Percentiles rank a stretch among this genome's conserved stretches.
These are phyloP conservation scores for Serinus canaria DNA, from an alignment of 2,113 vertebrate genomes.

Conservation along the genomic window DNA sequence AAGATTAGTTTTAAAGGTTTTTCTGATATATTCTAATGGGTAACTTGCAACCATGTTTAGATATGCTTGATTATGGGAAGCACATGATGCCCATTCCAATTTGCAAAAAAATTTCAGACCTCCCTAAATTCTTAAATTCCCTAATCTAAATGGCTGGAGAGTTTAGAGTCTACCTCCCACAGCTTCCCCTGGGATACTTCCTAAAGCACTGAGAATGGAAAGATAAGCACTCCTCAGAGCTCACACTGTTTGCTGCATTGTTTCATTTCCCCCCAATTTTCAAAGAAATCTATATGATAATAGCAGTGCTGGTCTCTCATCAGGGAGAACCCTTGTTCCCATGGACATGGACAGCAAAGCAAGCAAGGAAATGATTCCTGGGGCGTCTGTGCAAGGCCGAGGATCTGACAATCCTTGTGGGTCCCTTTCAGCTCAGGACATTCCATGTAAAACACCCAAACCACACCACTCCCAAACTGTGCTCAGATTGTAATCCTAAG, in stretches of 20 bases:
- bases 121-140: conserved; percentile 14
- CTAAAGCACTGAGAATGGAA: not conserved
- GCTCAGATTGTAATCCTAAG: not conserved
- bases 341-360: not conserved
- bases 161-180: not conserved
- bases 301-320: not conserved
- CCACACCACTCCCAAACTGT: not conserved
- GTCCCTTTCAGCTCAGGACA: not conserved
- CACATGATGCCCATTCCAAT: not conserved
- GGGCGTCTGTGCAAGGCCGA: not conserved
- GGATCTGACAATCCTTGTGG: not conserved
- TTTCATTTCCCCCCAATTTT: not conserved
- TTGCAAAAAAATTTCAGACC: not conserved
- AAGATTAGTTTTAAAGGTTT: not conserved
- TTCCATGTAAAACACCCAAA: not conserved
- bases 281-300: not conserved
- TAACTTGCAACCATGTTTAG: not conserved
- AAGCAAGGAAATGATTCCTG: not conserved
- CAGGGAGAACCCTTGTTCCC: not conserved
- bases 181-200: conserved; percentile 27
- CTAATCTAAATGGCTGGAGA: not conserved
- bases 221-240: not conserved
- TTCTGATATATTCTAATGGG: not conserved
- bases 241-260: not conserved
- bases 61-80: not conserved